Percentiles rank a stretch among this genome's conserved stretches.
These are phyloP conservation scores for Lepidochrysops patricia DNA, from an alignment of 2,888 invertebrate species.

Conservation along the genomic window DNA sequence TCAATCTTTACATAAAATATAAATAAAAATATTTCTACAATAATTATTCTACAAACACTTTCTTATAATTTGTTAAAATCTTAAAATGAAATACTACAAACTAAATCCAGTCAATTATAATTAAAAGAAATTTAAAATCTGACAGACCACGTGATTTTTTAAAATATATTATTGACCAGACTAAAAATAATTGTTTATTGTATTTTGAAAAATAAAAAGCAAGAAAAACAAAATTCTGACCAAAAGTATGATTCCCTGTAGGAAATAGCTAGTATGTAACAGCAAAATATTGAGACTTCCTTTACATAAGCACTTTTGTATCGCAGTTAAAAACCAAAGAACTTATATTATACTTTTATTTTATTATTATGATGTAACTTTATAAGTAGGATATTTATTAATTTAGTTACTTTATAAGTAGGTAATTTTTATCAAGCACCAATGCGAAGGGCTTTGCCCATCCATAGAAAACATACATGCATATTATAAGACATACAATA, in stretches of 20 bases:
- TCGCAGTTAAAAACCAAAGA: not conserved
- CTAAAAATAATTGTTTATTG: not conserved
- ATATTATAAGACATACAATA: not conserved
- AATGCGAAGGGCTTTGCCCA: not conserved
- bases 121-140: not conserved
- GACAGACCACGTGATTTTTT: too few species aligned
- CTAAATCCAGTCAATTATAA: not conserved
- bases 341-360: not conserved
- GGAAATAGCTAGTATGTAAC: not conserved
- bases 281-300: not conserved
- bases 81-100: not conserved
- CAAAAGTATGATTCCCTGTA: not conserved
- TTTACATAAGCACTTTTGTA: not conserved
- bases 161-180: not conserved
- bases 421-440: not conserved
- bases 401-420: not conserved
- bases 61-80: not conserved
- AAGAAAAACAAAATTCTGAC: not conserved
- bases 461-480: not conserved
- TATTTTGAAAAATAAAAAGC: not conserved
- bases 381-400: not conserved
- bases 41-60: not conserved
- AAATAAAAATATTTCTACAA: constrained; percentile 6
- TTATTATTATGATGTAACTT: too few species aligned
- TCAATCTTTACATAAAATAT: not conserved